Percentiles rank a stretch among this genome's conserved stretches.
Conservation (phyloP, 2,888 invertebrate species). For the Drosophila nr. perissopoda region DNA sequence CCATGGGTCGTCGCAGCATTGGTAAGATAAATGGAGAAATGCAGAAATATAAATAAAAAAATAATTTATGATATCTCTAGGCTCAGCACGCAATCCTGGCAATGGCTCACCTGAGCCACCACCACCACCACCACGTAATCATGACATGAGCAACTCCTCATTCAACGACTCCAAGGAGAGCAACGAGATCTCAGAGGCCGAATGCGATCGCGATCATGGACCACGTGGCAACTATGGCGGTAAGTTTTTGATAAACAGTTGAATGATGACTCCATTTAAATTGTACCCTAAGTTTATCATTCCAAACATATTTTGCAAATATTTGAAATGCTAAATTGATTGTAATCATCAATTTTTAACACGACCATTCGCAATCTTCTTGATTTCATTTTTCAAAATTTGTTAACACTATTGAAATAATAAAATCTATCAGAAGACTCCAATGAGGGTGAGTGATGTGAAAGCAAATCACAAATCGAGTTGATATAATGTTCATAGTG, state of each 20-base stretch:
- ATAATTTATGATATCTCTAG: conserved; percentile 49
- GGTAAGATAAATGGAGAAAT: conserved; percentile 66
- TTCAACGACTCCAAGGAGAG: conserved; percentile 97
- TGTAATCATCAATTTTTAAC: conserved; percentile 58
- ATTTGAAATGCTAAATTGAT: conserved; percentile 23
- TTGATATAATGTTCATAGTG: conserved; percentile 43
- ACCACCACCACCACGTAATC: conserved; percentile 93
- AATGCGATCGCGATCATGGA: conserved; percentile 94
- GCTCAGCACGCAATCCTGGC: conserved; percentile 84
- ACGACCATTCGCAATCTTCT: conserved; percentile 55
- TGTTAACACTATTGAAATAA: conserved; percentile 32
- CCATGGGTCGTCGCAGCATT: conserved; percentile 89
- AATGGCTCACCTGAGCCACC: conserved; percentile 89
- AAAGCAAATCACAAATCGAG: conserved; percentile 31
- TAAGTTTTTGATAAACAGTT: conserved; percentile 84
- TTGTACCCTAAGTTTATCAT: conserved; percentile 11
- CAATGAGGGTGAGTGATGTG: conserved; percentile 84
- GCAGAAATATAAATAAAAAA: background rate
- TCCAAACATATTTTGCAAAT: conserved; percentile 4
- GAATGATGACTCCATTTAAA: background rate
- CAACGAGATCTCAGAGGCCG: conserved; percentile 97
- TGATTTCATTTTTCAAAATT: conserved; percentile 66
- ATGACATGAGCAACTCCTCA: conserved; percentile 91
- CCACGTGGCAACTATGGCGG: conserved; percentile 93
- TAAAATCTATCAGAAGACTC: conserved; percentile 82